Evolutionary conservation across 1,140 invertebrate species (phyloP).

Genomic region (Caerostris darwini): DNA sequence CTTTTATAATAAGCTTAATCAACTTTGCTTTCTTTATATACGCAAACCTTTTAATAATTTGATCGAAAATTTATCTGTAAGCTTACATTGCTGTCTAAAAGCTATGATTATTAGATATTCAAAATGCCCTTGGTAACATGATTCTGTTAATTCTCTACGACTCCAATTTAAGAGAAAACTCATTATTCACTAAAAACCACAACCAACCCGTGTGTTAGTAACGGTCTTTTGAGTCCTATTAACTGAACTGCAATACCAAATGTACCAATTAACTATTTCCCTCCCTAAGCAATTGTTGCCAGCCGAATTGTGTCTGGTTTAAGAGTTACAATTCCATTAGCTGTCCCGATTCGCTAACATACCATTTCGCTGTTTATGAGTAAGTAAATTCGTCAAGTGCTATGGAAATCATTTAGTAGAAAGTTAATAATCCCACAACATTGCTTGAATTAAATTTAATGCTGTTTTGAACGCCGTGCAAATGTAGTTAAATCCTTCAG

Average conservation of each 20-base stretch:
- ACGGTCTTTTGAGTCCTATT: not conserved
- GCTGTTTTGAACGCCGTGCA: not conserved
- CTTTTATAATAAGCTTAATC: no score
- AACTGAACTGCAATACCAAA: not conserved
- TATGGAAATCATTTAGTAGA: not conserved
- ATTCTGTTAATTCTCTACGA: no score
- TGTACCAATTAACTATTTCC: not conserved
- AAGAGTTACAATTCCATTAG: not conserved
- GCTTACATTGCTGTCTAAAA: no score
- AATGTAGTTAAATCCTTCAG: not conserved
- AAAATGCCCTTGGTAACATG: no score
- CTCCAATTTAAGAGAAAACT: not conserved
- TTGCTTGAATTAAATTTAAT: slow-evolving; percentile 27
- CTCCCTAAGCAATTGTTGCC: not conserved
- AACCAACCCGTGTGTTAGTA: not conserved
- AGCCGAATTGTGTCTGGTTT: not conserved
- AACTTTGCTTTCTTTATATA: no score
- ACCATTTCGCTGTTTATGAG: not conserved
- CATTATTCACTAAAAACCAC: not conserved
- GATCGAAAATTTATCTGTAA: no score
- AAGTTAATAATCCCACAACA: slow-evolving; percentile 1
- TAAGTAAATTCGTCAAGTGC: not conserved
- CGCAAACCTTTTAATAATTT: no score
- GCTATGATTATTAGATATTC: no score
- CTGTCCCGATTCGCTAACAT: not conserved